phyloP scores from a whole-genome alignment of 2,113 vertebrate species.

The Lycaon pictus region DNA sequence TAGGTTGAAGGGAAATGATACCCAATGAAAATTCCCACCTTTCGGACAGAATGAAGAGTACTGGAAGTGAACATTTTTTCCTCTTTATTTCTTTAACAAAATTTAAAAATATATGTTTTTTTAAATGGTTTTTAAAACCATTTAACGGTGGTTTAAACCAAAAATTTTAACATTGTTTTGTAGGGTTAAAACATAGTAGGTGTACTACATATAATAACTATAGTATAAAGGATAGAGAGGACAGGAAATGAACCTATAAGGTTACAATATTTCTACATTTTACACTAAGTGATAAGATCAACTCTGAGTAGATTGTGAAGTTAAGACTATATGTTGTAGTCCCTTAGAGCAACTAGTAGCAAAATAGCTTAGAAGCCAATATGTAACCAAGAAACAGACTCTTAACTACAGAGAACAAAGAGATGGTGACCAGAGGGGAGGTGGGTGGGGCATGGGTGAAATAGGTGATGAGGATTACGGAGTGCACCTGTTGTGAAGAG shows the following conservation, averaged over 20 bases:
- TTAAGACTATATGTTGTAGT: background rate
- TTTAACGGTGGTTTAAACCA: background rate
- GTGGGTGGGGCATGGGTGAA: no score
- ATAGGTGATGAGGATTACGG: no score
- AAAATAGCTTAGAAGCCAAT: slow-evolving; percentile 20
- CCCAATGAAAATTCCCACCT: background rate
- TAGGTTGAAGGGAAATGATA: background rate
- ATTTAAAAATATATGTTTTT: background rate
- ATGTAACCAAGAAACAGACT: background rate
- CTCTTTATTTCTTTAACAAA: background rate
- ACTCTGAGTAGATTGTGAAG: background rate
- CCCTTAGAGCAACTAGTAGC: background rate
- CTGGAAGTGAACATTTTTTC: background rate
- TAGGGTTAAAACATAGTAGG: background rate
- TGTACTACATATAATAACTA: background rate
- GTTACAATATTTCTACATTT: background rate
- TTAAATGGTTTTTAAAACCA: no score
- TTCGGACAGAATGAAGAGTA: background rate
- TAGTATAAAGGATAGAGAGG: background rate
- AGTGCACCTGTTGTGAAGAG: no score
- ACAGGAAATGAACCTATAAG: background rate
- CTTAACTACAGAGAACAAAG: no score
- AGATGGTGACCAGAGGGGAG: no score
- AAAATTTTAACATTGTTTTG: background rate
- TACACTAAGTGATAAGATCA: background rate